Base-by-base conservation (phyloP, 2,113 vertebrate species). In the Chionomys nivalis region DNA sequence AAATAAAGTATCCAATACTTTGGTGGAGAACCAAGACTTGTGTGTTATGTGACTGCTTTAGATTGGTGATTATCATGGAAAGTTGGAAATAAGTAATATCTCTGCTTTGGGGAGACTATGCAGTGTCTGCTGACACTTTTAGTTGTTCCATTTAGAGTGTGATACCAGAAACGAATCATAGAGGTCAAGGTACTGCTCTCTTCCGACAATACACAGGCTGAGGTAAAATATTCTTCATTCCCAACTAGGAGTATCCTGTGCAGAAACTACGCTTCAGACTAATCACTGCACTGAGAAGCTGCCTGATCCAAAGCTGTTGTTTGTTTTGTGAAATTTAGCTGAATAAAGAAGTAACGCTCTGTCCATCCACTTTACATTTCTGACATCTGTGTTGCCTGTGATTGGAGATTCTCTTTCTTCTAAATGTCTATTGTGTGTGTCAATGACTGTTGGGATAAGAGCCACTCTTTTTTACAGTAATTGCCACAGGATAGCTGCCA, bases 401-500 rank as follows among this genome's bases (percentile, higher is more conserved):
- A 96, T 96, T 96, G 95, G 96, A 78, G 72, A 96, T 95, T 97
- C 95, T 97, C 93, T 95, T 95, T 93, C 90, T 97, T 97, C 94
- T 97, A 77, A 98, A 93, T 95, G 70, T 94, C 94, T 96, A 96
- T 97, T 97, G 95, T 97, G 93, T 86, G 52, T n/a, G 92, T 96
- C 93, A 94, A 17, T 96, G 92, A 78, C 39, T 82, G 77, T 87
- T 90, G 88, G 72, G 61, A 96, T 93, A 82, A 97, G 58, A 96
- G 92, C 85, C 89, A 92, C 90, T 97, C 93, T 47, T 96, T 97
- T 94, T 92, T 89, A 65, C 42, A 92, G 90, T 95, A 93, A 97
- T 96, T 97, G 93, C 97, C 93, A 86, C 23, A 93, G 82, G 86
- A 89, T 93, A 73, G 86, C 85, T 96, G 90, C 97, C 97, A 97